Conservation (phyloP, 2,888 invertebrate species). For the Lasioglossum lativentre region DNA sequence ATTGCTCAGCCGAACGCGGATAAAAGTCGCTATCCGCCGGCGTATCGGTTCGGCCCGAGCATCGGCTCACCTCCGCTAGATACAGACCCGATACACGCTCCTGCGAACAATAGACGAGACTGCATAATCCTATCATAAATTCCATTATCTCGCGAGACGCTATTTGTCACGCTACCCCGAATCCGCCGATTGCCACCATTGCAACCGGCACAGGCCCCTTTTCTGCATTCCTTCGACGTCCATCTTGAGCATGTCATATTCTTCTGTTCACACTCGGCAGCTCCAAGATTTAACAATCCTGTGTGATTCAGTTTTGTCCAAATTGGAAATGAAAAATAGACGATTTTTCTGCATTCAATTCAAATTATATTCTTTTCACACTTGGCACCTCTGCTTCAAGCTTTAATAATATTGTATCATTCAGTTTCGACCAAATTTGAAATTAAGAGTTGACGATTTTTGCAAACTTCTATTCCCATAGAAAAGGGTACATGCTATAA, state of each 20-base stretch:
- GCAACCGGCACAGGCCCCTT: neutral
- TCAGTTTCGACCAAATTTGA: neutral
- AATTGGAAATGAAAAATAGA: neutral
- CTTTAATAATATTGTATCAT: neutral
- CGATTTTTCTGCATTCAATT: neutral
- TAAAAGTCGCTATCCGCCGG: conserved; percentile 50
- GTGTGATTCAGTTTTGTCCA: neutral
- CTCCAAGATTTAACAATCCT: neutral
- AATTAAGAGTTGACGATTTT: neutral
- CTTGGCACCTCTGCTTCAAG: neutral
- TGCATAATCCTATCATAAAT: conserved; percentile 67
- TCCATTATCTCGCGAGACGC: conserved; percentile 65
- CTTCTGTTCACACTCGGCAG: neutral
- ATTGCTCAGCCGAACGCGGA: conserved; percentile 54
- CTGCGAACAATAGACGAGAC: conserved; percentile 66
- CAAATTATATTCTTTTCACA: no score
- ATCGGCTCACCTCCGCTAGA: conserved; percentile 10
- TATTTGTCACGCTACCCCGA: conserved; percentile 63
- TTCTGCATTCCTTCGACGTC: conserved; percentile 6
- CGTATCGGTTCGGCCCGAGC: conserved; percentile 44
- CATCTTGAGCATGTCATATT: neutral
- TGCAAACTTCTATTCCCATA: neutral
- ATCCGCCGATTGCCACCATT: conserved; percentile 17
- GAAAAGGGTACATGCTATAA: neutral
- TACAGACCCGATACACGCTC: conserved; percentile 21